Base-by-base conservation (phyloP, 2,797 vertebrate genomes). In the Crocidura indochinensis region DNA sequence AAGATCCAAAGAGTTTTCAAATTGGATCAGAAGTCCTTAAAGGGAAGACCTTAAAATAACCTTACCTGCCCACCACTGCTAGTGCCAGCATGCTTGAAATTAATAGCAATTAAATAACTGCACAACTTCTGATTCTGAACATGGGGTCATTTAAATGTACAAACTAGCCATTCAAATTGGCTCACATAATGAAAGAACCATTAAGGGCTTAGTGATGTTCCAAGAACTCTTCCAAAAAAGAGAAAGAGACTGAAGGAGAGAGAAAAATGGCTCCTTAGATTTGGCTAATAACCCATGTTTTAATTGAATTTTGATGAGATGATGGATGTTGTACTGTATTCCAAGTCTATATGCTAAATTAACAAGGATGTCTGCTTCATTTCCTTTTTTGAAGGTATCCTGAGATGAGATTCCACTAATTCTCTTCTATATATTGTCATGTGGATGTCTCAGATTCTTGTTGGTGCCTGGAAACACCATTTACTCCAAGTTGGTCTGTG, bases 281-380 rank as follows among this genome's bases (percentile, higher is more conserved):
- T 96, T 97, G 97, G 96, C 97, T 92, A 85, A 95, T 95, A 95
- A 96, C 94, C 97, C 97, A 96, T 85, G 93, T 98, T 98, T 98
- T 98, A 98, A 98, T 98, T 97, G 77, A 97, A 98, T 98, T 98
- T 98, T 92, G 82, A 97, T 95, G 96, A 98, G 96, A 98, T 97
- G 97, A 98, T 98, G 97, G 97, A 98, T 98, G 98, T 97, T 96
- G 94, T 96, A 94, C 95, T 97, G 97, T 97, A 97, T 97, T 98
- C 97, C 97, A 97, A 97, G 97, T 96, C 97, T 98, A 97, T 98
- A 98, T 97, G 96, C 98, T 98, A 98, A 98, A 98, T 98, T 98
- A 98, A 98, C 98, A 98, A 97, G 97, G 94, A 97, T 97, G 97
- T 97, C 97, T 98, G 97, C 94, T 97, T 94, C 92, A 94, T 97